phyloP scores from a whole-genome alignment of 1,140 invertebrate genomes.

The Cryptotermes secundus region DNA sequence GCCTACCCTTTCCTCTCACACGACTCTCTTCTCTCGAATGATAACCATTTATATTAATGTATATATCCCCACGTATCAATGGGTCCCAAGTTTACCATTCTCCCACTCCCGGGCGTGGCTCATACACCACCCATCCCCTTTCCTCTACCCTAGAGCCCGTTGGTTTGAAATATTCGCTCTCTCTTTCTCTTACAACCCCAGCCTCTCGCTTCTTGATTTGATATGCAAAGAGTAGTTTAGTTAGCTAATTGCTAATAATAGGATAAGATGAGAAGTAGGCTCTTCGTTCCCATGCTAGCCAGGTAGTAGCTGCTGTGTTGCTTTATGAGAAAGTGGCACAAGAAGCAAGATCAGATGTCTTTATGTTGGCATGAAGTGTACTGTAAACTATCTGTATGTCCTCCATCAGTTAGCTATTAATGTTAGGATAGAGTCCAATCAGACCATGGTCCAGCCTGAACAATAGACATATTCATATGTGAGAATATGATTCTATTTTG shows the following conservation, averaged over 20 bases:
- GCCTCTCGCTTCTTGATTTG: slow-evolving; percentile 13
- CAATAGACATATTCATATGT: too few species aligned
- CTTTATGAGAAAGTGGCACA: background rate
- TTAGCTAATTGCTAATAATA: slow-evolving; percentile 20
- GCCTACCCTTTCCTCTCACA: background rate
- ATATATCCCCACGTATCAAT: slow-evolving; percentile 16
- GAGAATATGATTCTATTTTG: too few species aligned
- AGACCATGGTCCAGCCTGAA: too few species aligned
- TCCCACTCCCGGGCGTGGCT: slow-evolving; percentile 4
- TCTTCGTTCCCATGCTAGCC: background rate
- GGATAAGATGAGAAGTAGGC: slow-evolving; percentile 6
- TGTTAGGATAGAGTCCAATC: too few species aligned
- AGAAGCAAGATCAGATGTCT: background rate
- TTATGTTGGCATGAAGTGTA: too few species aligned
- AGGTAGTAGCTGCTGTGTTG: background rate
- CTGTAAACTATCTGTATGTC: too few species aligned
- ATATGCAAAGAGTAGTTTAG: slow-evolving; percentile 19
- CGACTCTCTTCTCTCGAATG: background rate
- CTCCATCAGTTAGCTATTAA: too few species aligned
- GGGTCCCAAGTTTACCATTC: slow-evolving; percentile 17
- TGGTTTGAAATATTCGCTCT: background rate
- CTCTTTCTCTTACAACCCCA: background rate
- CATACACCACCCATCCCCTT: background rate
- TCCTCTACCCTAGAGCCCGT: background rate
- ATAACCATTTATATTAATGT: slow-evolving; percentile 20